These are phyloP conservation scores for Delphinapterus leucas DNA, from an alignment of 2,113 vertebrate genomes.

Conservation along the genomic window DNA sequence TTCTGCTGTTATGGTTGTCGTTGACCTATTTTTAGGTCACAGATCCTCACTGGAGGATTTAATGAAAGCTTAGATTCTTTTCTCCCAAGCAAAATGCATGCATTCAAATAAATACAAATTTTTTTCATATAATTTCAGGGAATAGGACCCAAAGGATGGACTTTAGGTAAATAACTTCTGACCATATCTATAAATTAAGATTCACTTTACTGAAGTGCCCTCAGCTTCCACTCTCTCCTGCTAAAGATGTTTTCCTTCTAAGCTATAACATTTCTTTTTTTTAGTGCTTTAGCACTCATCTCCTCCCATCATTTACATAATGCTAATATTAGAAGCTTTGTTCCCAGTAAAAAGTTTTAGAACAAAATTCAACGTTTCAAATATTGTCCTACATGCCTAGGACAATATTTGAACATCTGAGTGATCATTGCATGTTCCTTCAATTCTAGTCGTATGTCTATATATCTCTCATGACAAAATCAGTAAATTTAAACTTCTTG, in stretches of 20 bases:
- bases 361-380: background rate
- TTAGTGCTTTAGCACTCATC: background rate
- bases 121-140: background rate
- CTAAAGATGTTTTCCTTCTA: background rate
- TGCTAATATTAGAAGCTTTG: background rate
- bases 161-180: constrained; percentile 15
- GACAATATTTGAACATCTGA: background rate
- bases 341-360: background rate
- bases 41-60: background rate
- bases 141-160: background rate
- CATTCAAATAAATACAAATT: constrained; percentile 38
- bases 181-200: background rate
- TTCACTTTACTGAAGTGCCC: background rate
- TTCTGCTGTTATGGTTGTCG: background rate
- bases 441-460: background rate
- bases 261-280: background rate
- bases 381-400: background rate
- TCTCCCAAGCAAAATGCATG: background rate
- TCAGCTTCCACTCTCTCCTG: background rate
- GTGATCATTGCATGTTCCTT: background rate
- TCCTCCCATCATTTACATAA: background rate
- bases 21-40: constrained; percentile 40
- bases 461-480: background rate
- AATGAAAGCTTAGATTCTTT: constrained; percentile 4
- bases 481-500: background rate